These are phyloP conservation scores for Oryzias woworae DNA, from an alignment of 2,113 vertebrate genomes.

Conservation along the genomic window DNA sequence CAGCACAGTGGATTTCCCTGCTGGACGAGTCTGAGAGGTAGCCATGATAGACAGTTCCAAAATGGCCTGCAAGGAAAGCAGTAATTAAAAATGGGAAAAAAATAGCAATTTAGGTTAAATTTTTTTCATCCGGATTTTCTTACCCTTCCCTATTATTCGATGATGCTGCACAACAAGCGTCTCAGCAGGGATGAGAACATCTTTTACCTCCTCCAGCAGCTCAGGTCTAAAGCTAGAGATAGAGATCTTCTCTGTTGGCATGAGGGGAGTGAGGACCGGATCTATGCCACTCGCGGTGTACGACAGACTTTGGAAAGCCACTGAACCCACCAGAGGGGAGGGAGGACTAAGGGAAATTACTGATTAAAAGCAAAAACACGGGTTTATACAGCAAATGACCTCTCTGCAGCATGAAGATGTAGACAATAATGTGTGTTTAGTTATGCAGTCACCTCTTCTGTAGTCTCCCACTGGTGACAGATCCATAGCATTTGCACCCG, in stretches of 20 bases:
- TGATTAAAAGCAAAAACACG: slow-evolving; percentile 21
- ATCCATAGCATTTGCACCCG: slow-evolving; percentile 61
- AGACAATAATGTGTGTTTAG: neutral
- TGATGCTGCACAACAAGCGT: slow-evolving; percentile 83
- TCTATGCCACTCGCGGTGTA: slow-evolving; percentile 62
- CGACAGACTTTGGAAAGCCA: slow-evolving; percentile 51
- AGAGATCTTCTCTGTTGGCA: slow-evolving; percentile 81
- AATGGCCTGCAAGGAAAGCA: slow-evolving; percentile 82
- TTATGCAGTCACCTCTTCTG: slow-evolving; percentile 69
- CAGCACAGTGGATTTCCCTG: slow-evolving; percentile 86
- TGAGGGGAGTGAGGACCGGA: slow-evolving; percentile 77
- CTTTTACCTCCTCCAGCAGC: slow-evolving; percentile 93
- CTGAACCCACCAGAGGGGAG: neutral
- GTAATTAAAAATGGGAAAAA: neutral
- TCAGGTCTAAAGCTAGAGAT: slow-evolving; percentile 81
- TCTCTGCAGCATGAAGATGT: neutral
- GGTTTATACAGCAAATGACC: neutral
- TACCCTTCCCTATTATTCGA: slow-evolving; percentile 93
- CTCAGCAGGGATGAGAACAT: slow-evolving; percentile 89
- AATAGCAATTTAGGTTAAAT: neutral
- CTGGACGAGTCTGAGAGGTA: slow-evolving; percentile 82
- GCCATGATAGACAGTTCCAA: slow-evolving; percentile 94
- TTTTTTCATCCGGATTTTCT: neutral
- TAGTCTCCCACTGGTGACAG: slow-evolving; percentile 74
- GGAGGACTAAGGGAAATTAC: slow-evolving; percentile 57